A percentile compares a stretch with the other conserved stretches of the same genome.
Evolutionary conservation across 2,888 invertebrate genomes (phyloP).

Genomic region (Hipparchia semele): DNA sequence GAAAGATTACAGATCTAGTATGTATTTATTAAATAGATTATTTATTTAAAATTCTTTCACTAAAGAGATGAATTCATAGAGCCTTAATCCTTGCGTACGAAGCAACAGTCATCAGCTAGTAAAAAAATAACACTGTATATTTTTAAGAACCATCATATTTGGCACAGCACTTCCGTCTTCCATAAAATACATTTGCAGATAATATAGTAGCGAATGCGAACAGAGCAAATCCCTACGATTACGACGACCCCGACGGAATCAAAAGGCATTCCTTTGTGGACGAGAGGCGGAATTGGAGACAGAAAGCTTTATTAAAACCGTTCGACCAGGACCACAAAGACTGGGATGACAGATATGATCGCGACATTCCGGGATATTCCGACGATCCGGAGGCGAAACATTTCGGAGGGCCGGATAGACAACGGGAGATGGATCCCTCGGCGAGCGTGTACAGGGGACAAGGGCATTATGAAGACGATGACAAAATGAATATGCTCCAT

Average conservation of each 20-base stretch:
- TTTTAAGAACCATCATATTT: too few species aligned
- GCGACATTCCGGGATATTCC: slow-evolving; percentile 56
- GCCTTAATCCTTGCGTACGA: too few species aligned
- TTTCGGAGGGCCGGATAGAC: slow-evolving; percentile 51
- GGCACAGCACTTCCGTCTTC: background rate
- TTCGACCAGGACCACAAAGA: slow-evolving; percentile 59
- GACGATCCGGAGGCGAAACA: slow-evolving; percentile 60
- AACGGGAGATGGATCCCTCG: slow-evolving; percentile 52
- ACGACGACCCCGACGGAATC: slow-evolving; percentile 62
- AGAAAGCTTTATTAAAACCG: slow-evolving; percentile 60
- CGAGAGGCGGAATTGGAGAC: slow-evolving; percentile 70
- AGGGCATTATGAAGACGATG: slow-evolving; percentile 59
- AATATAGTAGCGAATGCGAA: slow-evolving; percentile 60
- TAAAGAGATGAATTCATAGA: too few species aligned
- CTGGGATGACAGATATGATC: slow-evolving; percentile 59
- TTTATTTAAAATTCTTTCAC: too few species aligned
- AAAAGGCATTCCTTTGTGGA: slow-evolving; percentile 63
- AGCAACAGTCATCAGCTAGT: too few species aligned
- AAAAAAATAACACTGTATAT: too few species aligned
- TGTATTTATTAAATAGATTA: too few species aligned
- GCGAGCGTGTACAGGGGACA: slow-evolving; percentile 50
- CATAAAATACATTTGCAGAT: slow-evolving; percentile 50
- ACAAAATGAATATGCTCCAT: slow-evolving; percentile 50
- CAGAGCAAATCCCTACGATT: slow-evolving; percentile 61
- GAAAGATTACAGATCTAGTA: too few species aligned